Conservation (phyloP, 2,888 invertebrate species). For the Sinohyriopsis cumingii region DNA sequence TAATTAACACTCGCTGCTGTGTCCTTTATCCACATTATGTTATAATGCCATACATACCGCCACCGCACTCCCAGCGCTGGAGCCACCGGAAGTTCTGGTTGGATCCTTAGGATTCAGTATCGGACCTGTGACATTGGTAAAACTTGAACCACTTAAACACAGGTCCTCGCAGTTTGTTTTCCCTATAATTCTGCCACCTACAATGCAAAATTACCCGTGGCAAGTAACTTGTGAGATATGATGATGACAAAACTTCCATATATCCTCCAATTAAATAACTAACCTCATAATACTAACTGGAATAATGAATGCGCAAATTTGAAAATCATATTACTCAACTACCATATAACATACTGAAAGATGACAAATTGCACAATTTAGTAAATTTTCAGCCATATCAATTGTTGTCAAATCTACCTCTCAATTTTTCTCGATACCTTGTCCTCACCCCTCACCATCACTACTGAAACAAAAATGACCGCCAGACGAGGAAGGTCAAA, state of each 20-base stretch:
- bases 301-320: not conserved
- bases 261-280: not conserved
- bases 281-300: not conserved
- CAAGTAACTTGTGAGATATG: no score
- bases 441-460: no score
- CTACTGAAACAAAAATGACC: no score
- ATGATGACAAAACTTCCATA: not conserved
- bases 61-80: constrained; percentile 61
- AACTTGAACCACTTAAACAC: constrained; percentile 60
- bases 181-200: constrained; percentile 64
- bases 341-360: no score
- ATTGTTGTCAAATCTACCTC: no score
- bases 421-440: no score
- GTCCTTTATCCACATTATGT: no score
- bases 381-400: no score
- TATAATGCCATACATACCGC: constrained; percentile 32
- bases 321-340: no score
- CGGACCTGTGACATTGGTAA: constrained; percentile 52
- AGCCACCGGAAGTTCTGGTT: constrained; percentile 56
- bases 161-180: constrained; percentile 63
- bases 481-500: no score
- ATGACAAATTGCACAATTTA: no score
- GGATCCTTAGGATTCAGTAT: constrained; percentile 56
- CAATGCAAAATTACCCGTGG: not conserved
- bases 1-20: no score